Base-by-base conservation (phyloP, 2,888 invertebrate species). In the Glyphotaelius pellucidus region DNA sequence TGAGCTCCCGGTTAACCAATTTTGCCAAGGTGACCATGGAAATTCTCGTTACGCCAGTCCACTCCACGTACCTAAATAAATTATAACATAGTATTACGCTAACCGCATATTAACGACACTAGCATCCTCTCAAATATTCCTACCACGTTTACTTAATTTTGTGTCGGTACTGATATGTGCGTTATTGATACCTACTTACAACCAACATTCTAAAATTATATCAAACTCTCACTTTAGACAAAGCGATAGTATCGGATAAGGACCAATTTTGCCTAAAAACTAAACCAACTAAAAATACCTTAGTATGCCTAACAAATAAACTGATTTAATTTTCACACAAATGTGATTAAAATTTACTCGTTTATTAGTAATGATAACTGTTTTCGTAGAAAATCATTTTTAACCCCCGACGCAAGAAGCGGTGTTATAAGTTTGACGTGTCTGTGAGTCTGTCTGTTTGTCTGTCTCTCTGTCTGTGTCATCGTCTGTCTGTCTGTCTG, bases 91-190 rank as follows among this genome's bases (percentile, higher is more conserved):
- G 67, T 67, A 67, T n/a, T 67, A 67, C 67, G 67, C 25, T 81
- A 32, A 19, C 32, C 19, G 81, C 32, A 81, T 81, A 81, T 14
- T 81, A 32, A 31, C 32, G 12, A 31, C 32, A 14, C 32, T 32
- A 83, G 31, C 25, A 5, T 83, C 32, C 0, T 83, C 15, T 31
- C 32, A 32, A 83, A 19, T 35, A 31, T 83, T 83, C 81, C 31
- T 30, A 83, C 19, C 81, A 83, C 81, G 81, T 83, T 83, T 12
- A 25, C 81, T 35, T 83, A 83, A 83, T 83, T 83, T 83, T 83
- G 81, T 19, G 81, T 83, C 81, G 32, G 32, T 83, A 19, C 32
- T 67, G 67, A 67, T 67, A 67, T 25, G 67, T 67, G 25, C n/a
- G 67, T 19, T 67, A n/a, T 67, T 15, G 14, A 15, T 14, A n/a